A percentile compares a stretch with the other conserved stretches of the same genome.
phyloP scores from a whole-genome alignment of 2,888 invertebrate genomes.

The Latrodectus elegans region DNA sequence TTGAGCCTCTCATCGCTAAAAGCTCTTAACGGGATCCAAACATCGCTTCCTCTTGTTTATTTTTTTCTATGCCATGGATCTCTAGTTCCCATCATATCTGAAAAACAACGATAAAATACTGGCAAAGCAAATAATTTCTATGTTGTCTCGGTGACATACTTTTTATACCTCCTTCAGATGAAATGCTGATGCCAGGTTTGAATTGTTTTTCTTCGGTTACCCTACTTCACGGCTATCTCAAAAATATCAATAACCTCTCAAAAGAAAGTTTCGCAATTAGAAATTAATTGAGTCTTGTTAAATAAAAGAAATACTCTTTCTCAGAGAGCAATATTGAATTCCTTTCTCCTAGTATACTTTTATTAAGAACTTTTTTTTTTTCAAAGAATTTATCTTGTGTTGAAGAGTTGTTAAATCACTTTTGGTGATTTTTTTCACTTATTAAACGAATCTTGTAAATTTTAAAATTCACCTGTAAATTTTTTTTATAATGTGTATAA shows the following conservation, averaged over 20 bases:
- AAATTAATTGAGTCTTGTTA: slow-evolving; percentile 30
- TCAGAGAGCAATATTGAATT: slow-evolving; percentile 4
- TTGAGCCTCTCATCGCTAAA: slow-evolving; percentile 18
- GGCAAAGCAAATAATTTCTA: background rate
- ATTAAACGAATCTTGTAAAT: too few species aligned
- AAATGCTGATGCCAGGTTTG: background rate
- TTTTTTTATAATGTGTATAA: too few species aligned
- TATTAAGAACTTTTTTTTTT: too few species aligned
- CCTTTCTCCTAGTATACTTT: background rate
- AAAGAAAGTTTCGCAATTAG: slow-evolving; percentile 38
- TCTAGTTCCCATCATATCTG: background rate
- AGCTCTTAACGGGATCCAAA: slow-evolving; percentile 28
- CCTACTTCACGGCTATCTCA: slow-evolving; percentile 5
- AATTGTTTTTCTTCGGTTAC: background rate
- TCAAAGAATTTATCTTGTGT: too few species aligned
- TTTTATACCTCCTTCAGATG: background rate
- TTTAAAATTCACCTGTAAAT: too few species aligned
- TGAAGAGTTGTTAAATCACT: too few species aligned
- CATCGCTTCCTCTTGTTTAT: slow-evolving; percentile 9
- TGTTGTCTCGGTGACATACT: too few species aligned
- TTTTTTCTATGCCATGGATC: slow-evolving; percentile 9
- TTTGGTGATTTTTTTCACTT: too few species aligned
- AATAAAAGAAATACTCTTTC: slow-evolving; percentile 23
- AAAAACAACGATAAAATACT: background rate
- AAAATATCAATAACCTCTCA: slow-evolving; percentile 26